Evolutionary conservation across 2,113 vertebrate genomes (phyloP).

Genomic region (Hypomesus transpacificus): DNA sequence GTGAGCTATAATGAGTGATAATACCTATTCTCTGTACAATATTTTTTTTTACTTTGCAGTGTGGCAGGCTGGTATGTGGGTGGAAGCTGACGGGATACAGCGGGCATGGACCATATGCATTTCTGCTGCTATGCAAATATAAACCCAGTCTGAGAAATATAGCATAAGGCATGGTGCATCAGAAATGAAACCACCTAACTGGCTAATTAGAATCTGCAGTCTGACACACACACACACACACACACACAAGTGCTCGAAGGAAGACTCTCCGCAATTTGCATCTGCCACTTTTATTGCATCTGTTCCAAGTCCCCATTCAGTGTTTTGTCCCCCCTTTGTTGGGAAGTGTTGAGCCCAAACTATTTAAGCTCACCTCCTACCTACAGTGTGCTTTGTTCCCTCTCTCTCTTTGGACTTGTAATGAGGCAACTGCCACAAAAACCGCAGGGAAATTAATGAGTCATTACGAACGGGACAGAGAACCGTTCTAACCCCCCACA

Average conservation of each 20-base stretch:
- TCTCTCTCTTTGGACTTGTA: constrained; percentile 91
- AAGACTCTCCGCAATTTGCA: constrained; percentile 73
- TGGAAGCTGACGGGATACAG: too few species aligned
- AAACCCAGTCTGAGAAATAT: constrained; percentile 58
- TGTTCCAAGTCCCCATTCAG: constrained; percentile 79
- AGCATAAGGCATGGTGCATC: constrained; percentile 59
- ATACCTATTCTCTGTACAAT: too few species aligned
- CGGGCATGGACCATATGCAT: constrained; percentile 50
- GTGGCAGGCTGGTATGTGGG: too few species aligned
- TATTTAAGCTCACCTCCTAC: constrained; percentile 99
- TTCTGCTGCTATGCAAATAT: constrained; percentile 37
- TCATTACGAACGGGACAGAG: constrained; percentile 91
- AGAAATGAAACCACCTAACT: constrained; percentile 68
- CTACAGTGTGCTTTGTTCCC: constrained; percentile 88
- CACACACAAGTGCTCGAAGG: constrained; percentile 65
- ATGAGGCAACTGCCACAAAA: constrained; percentile 97
- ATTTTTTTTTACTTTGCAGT: too few species aligned
- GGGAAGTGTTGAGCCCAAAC: constrained; percentile 82
- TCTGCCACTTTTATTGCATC: constrained; percentile 79
- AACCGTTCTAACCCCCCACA: constrained; percentile 80
- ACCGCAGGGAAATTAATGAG: constrained; percentile 96
- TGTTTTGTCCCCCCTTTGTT: constrained; percentile 68
- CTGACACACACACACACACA: constrained; percentile 59
- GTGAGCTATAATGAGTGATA: too few species aligned
- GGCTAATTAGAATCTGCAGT: constrained; percentile 70